Evolutionary conservation across 2,888 invertebrate species (phyloP), one percentile per base, ranked within the genome.

Genomic region (Sylvicola cinctus): DNA sequence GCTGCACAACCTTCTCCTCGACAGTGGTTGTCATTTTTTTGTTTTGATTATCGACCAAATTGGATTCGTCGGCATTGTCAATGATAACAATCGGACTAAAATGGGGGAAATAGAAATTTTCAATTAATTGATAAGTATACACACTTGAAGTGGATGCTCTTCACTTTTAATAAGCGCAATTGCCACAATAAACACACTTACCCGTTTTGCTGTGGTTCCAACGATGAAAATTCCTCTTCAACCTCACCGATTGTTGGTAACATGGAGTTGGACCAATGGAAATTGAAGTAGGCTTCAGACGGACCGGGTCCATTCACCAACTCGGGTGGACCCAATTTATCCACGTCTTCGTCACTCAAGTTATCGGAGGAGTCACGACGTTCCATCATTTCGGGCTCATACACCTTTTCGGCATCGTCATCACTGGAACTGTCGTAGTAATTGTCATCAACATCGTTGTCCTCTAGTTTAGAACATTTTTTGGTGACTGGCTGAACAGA

Each of bases 271-370:
- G 54, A 55, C 58, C 58, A 58, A 30, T 39, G 39, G 32, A 52
- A 56, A 41, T 58, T 58, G 38, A 58, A 58, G 39, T 58, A 58
- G 0, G 57, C 58, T 43, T 58, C 58, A 2, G 58, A 58, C 1
- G 58, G 57, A 1, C 57, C 57, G 0, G 55, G 56, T 0, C 55
- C 56, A 39, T 58, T 57, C 13, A 58, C 46, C 2, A 57, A 36
- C 34, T 58, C 58, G 0, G 58, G 57, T 5, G 58, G 58, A 2
- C 58, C 58, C 17, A 58, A 37, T 31, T 58, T 57, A 32, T 58
- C 58, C 25, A 55, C 58, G 38, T 57, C 57, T 37, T 58, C 58
- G 35, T 40, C 37, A 33, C 29, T 23, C 17, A 16, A 20, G 15
- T 2, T 17, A 31, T 38, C 35, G 7, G 14, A 17, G 4, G 34